Percentiles rank a stretch among this genome's conserved stretches.
Conservation (phyloP, 2,888 invertebrate species). For the Andrena minutula region DNA sequence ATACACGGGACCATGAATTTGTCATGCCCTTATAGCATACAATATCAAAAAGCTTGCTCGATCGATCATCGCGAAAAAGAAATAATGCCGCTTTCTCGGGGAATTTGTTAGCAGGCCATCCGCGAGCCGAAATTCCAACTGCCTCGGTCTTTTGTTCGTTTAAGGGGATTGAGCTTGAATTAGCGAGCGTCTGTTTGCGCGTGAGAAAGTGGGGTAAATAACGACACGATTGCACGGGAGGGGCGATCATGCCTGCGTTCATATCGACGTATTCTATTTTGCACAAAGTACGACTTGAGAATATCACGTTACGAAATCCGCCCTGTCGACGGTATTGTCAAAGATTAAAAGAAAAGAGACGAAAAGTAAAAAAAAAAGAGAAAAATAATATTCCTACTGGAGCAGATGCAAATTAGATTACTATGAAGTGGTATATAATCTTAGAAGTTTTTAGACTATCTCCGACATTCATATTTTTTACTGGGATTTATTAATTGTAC, state of each 20-base stretch:
- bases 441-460: slow-evolving; percentile 65
- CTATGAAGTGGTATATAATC: slow-evolving; percentile 55
- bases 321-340: slow-evolving; percentile 75
- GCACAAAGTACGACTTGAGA: slow-evolving; percentile 62
- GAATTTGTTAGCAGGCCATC: slow-evolving; percentile 1
- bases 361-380: slow-evolving; percentile 3
- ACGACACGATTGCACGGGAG: not conserved
- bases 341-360: slow-evolving; percentile 40
- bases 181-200: slow-evolving; percentile 53
- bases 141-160: slow-evolving; percentile 1
- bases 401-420: slow-evolving; percentile 72
- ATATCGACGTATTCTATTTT: slow-evolving; percentile 63
- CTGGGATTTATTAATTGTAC: slow-evolving; percentile 67
- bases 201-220: slow-evolving; percentile 22
- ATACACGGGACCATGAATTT: slow-evolving; percentile 81
- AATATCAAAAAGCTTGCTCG: slow-evolving; percentile 71
- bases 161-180: slow-evolving; percentile 45
- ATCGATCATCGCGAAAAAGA: slow-evolving; percentile 24
- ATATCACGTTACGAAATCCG: slow-evolving; percentile 74
- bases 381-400: slow-evolving; percentile 74
- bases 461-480: slow-evolving; percentile 74
- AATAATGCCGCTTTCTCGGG: not conserved
- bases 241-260: slow-evolving; percentile 53
- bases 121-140: not conserved
- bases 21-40: slow-evolving; percentile 76